Conservation (phyloP, 1,140 invertebrate genomes). For the Wiebesia pumilae region DNA sequence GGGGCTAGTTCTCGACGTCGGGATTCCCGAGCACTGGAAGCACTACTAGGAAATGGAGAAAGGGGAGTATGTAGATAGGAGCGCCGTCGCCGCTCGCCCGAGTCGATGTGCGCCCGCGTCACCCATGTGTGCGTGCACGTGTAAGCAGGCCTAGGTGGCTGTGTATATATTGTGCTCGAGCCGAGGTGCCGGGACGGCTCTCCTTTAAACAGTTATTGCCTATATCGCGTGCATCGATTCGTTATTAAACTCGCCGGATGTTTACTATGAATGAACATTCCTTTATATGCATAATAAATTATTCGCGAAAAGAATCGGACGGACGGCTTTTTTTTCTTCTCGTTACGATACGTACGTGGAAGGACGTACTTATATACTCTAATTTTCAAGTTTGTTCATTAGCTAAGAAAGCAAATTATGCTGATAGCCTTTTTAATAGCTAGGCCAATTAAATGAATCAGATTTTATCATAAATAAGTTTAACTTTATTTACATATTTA, state of each 20-base stretch:
- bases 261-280: constrained; percentile 9
- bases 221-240: constrained; percentile 39
- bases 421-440: background rate
- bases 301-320: background rate
- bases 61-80: constrained; percentile 33
- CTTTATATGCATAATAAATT: background rate
- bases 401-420: constrained; percentile 5
- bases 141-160: background rate
- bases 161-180: background rate
- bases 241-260: constrained; percentile 37
- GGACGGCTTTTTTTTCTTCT: background rate
- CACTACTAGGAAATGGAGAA: constrained; percentile 35
- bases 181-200: background rate
- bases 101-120: background rate
- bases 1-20: background rate
- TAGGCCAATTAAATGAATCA: background rate
- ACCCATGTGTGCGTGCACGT: background rate
- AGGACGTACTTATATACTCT: background rate
- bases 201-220: constrained; percentile 42
- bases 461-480: constrained; percentile 8
- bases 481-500: constrained; percentile 10
- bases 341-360: background rate
- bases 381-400: constrained; percentile 3
- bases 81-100: background rate
- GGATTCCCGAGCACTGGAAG: background rate